Base-by-base conservation (phyloP, 2,797 vertebrate species). In the Chloroceryle inda region DNA sequence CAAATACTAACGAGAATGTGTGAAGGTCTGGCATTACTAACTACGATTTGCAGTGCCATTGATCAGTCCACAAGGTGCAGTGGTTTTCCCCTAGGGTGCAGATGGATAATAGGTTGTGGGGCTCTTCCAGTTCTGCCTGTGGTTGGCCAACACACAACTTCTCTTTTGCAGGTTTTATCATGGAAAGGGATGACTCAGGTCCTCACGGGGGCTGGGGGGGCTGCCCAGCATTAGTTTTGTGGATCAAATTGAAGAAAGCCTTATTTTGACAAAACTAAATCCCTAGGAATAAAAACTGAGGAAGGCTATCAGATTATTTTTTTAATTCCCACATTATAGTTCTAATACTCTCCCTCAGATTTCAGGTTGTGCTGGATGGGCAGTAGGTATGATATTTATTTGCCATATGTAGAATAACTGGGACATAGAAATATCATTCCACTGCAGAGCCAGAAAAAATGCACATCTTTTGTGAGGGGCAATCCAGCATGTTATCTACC, bases 1-100 rank as follows among this genome's bases (percentile, higher is more conserved):
- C 58, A 14, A 59, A 21, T 42, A 11, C 7, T 53, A 10, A 55
- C 0, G 29, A 0, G 0, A 45, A 3, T 10, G 21, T 26, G 55
- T 27, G 56, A 58, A 38, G 45, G 19, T 44, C 47, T 63, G 67
- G 42, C 5, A 2, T 21, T 55, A n/a, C 13, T 19, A 26, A 6
- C 9, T 31, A 8, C 0, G 0, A 3, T 20, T n/a, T 26, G 23
- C 35, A 50, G 21, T 59, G 47, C 10, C 10, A 5, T 2, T 24
- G 53, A 27, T 53, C 42, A 50, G 44, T 14, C 18, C 35, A 33
- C 18, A 27, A 68, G 38, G 26, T 19, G 18, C 20, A 24, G 11
- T 2, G 10, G 13, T 31, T 90, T 50, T 68, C 18, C n/a, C 8
- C 13, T 1, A 0, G 14, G 9, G 27, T 56, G 11, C 45, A 68